Conservation (phyloP, 2,888 invertebrate species). For the Colletes collaris region DNA sequence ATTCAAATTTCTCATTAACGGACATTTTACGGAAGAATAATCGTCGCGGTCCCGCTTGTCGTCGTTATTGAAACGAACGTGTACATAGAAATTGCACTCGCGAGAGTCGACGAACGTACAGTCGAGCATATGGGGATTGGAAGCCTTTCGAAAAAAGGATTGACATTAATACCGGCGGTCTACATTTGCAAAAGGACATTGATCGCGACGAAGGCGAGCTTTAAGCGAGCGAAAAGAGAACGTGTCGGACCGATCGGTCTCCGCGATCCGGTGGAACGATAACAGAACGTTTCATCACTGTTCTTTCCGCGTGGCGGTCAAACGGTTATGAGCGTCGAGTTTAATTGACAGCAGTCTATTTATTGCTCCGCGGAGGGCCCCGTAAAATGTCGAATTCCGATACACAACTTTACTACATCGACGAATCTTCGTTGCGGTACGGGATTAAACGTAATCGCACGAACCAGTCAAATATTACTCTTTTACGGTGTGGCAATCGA, state of each 20-base stretch:
- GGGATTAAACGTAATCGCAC: constrained; percentile 29
- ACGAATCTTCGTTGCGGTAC: constrained; percentile 33
- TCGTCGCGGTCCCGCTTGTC: background rate
- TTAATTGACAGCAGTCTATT: constrained; percentile 63
- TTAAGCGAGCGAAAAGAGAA: constrained; percentile 3
- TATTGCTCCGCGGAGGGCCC: constrained; percentile 59
- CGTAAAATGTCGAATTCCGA: background rate
- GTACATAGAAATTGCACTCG: background rate
- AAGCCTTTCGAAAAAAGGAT: constrained; percentile 5
- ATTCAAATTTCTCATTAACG: constrained; percentile 40
- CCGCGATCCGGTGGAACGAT: background rate
- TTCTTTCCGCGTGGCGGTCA: background rate
- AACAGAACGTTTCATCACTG: background rate
- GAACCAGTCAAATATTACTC: constrained; percentile 33
- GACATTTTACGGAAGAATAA: background rate
- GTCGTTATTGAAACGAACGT: background rate
- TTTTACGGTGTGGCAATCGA: too few relatives aligned
- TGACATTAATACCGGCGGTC: constrained; percentile 18
- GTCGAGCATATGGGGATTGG: constrained; percentile 3
- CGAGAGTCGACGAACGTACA: background rate
- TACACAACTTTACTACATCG: constrained; percentile 18
- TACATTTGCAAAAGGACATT: constrained; percentile 6
- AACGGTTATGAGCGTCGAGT: constrained; percentile 37
- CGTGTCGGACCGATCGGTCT: background rate
- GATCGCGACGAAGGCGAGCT: constrained; percentile 26